Evolutionary conservation across 1,140 invertebrate genomes (phyloP).

Genomic region (Akabosia matsudoensis): DNA sequence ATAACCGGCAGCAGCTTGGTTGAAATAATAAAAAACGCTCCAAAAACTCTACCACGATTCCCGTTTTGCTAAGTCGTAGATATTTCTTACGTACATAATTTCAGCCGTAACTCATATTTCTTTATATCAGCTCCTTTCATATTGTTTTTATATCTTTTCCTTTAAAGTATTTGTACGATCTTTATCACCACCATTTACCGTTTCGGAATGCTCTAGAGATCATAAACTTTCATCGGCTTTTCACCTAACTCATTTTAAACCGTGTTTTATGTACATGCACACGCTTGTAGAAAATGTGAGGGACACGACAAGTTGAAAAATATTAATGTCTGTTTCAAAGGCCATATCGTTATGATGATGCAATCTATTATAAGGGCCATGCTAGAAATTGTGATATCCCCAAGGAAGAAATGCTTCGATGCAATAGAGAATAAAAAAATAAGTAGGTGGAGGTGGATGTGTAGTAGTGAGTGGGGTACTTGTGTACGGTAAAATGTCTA

Average conservation of each 20-base stretch:
- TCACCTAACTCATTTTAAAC: constrained; percentile 19
- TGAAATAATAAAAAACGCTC: neutral
- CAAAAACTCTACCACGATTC: neutral
- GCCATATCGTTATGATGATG: neutral
- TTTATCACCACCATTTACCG: neutral
- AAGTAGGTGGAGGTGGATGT: neutral
- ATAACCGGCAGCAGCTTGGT: neutral
- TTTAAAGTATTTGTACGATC: neutral
- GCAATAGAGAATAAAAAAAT: neutral
- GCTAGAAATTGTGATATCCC: neutral
- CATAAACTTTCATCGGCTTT: constrained; percentile 23
- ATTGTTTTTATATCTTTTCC: neutral
- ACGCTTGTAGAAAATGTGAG: neutral
- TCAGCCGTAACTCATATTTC: neutral
- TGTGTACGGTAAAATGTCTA: neutral
- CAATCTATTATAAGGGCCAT: neutral
- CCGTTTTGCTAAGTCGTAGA: neutral
- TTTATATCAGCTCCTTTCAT: neutral
- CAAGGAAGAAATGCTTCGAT: neutral
- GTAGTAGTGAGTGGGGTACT: neutral
- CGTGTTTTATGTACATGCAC: neutral
- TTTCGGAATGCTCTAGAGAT: neutral
- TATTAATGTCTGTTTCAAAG: neutral
- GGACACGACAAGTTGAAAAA: neutral
- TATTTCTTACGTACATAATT: neutral